These are phyloP conservation scores for Hyles lineata DNA, from an alignment of 2,888 invertebrate genomes.

Conservation along the genomic window DNA sequence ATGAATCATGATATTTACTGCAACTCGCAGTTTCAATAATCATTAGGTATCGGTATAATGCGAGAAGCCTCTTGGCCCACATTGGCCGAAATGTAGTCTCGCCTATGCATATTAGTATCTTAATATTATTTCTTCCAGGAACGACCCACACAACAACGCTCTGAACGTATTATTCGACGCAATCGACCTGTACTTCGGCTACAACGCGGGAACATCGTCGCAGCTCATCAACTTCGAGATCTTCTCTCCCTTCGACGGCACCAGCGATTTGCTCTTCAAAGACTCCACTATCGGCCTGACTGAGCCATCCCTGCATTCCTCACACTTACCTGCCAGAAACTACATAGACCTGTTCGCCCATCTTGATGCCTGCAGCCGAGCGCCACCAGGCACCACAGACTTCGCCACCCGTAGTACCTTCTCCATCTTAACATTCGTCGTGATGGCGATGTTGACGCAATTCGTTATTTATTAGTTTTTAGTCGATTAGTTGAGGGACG, in stretches of 20 bases:
- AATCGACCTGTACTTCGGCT: slow-evolving; percentile 82
- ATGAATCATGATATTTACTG: no score
- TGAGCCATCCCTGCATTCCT: slow-evolving; percentile 62
- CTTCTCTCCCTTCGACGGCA: slow-evolving; percentile 84
- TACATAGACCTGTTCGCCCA: slow-evolving; percentile 84
- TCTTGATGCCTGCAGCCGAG: slow-evolving; percentile 66
- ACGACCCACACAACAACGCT: slow-evolving; percentile 63
- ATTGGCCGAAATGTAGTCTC: no score
- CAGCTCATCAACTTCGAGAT: slow-evolving; percentile 81
- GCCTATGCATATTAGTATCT: no score
- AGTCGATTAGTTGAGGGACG: slow-evolving; percentile 26
- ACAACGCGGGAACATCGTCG: slow-evolving; percentile 59
- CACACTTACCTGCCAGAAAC: slow-evolving; percentile 76
- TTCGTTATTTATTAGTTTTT: slow-evolving; percentile 51
- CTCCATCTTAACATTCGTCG: slow-evolving; percentile 58
- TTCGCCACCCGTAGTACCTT: slow-evolving; percentile 52
- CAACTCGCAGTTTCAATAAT: no score
- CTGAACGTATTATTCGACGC: slow-evolving; percentile 72
- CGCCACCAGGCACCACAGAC: slow-evolving; percentile 48
- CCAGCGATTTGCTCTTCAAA: slow-evolving; percentile 85
- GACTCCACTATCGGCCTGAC: slow-evolving; percentile 85
- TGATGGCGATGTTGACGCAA: slow-evolving; percentile 56
- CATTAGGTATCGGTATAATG: no score
- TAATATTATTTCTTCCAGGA: slow-evolving; percentile 51
- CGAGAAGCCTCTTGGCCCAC: no score